Evolutionary conservation across 2,113 vertebrate species (phyloP).

Genomic region (Columba janthina): DNA sequence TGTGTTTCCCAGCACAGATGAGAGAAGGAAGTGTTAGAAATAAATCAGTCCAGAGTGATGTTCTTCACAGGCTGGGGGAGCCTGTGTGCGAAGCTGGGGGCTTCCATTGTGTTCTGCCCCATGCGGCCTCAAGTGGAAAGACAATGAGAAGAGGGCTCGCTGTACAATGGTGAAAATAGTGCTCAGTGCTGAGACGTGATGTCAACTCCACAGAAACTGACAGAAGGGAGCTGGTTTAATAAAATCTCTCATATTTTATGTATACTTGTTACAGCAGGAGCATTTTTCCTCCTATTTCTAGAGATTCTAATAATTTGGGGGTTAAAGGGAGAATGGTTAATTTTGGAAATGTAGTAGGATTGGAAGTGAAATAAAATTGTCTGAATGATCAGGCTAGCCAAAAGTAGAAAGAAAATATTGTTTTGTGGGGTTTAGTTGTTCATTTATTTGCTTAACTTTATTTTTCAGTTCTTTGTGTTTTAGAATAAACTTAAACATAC

Average conservation of each 20-base stretch:
- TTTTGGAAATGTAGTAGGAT: neutral
- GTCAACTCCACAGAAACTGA: constrained; percentile 56
- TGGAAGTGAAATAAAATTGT: rapidly evolving
- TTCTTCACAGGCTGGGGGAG: constrained; percentile 45
- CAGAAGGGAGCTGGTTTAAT: constrained; percentile 69
- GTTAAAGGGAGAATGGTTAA: rapidly evolving
- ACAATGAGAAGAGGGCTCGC: constrained; percentile 59
- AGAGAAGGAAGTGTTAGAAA: constrained; percentile 46
- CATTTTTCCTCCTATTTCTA: neutral
- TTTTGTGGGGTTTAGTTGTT: neutral
- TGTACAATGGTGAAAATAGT: neutral
- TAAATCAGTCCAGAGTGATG: constrained; percentile 49
- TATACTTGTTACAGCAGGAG: neutral
- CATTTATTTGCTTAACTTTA: neutral
- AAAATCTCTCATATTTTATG: neutral
- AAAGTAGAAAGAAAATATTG: neutral
- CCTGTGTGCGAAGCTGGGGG: constrained; percentile 20
- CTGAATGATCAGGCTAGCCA: neutral
- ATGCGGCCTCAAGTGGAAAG: constrained; percentile 55
- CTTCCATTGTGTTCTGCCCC: constrained; percentile 53
- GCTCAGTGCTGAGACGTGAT: constrained; percentile 33
- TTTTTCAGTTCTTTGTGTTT: neutral
- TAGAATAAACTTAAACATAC: neutral
- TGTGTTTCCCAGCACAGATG: constrained; percentile 67
- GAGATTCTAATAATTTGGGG: neutral